Conservation (phyloP, 2,113 vertebrate genomes). For the Gadus macrocephalus region DNA sequence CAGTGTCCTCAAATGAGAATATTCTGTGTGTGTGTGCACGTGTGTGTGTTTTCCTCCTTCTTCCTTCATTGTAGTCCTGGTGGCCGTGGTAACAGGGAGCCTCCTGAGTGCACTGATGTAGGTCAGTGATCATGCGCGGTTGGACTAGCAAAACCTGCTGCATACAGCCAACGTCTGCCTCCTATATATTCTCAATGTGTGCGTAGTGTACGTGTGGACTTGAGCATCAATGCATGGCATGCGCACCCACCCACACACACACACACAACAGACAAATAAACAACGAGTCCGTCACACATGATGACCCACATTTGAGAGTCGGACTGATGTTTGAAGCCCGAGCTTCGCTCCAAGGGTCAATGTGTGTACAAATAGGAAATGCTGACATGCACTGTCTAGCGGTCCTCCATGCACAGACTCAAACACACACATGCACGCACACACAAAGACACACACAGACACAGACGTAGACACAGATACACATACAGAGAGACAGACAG, state of each 20-base stretch:
- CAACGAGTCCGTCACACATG: slow-evolving; percentile 17
- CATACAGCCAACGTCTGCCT: not conserved
- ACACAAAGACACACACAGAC: not conserved
- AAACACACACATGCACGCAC: not conserved
- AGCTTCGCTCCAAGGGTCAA: not conserved
- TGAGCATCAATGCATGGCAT: not conserved
- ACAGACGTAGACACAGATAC: not conserved
- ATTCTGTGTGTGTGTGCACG: too few species aligned
- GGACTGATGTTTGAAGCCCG: not conserved
- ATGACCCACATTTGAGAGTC: slow-evolving; percentile 49
- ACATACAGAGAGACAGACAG: not conserved
- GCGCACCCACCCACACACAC: too few species aligned
- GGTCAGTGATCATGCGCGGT: slow-evolving; percentile 57
- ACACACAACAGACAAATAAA: not conserved
- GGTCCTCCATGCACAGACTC: slow-evolving; percentile 1
- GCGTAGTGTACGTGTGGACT: not conserved
- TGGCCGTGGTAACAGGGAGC: slow-evolving; percentile 46
- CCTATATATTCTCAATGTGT: not conserved
- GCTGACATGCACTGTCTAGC: slow-evolving; percentile 18
- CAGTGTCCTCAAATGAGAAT: slow-evolving; percentile 7
- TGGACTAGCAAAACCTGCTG: slow-evolving; percentile 8
- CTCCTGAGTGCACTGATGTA: slow-evolving; percentile 52
- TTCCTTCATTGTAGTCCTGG: slow-evolving; percentile 33
- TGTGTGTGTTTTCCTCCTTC: slow-evolving; percentile 29
- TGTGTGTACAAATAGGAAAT: not conserved